Conservation (phyloP, 1,140 invertebrate genomes). For the Halictus rubicundus region DNA sequence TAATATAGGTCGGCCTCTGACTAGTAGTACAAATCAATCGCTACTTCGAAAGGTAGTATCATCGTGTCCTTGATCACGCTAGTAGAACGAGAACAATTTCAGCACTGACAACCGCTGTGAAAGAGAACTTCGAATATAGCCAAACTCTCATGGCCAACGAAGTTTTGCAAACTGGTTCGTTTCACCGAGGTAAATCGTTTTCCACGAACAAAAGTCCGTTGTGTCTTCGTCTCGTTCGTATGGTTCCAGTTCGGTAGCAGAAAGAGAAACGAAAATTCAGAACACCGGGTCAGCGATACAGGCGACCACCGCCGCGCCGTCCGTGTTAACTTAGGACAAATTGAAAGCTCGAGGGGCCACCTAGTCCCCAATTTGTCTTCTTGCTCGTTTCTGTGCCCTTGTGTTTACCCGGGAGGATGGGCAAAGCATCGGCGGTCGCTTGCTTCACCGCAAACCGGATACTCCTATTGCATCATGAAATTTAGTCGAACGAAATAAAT, state of each 20-base stretch:
- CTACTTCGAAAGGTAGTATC: too few species aligned
- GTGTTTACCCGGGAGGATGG: conserved; percentile 24
- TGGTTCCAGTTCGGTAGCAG: neutral
- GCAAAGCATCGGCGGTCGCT: conserved; percentile 8
- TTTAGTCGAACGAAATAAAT: neutral
- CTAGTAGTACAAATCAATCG: too few species aligned
- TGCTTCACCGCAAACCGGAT: conserved; percentile 5
- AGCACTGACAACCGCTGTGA: too few species aligned
- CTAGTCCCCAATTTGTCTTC: conserved; percentile 57
- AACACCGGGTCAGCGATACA: conserved; percentile 23
- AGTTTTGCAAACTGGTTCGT: conserved; percentile 25
- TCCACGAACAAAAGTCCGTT: neutral
- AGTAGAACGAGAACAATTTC: too few species aligned
- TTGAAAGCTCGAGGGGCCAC: conserved; percentile 56
- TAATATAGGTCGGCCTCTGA: too few species aligned
- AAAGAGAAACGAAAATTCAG: conserved; percentile 42
- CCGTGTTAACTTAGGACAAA: conserved; percentile 67
- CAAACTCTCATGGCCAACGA: neutral
- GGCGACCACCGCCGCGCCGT: conserved; percentile 3
- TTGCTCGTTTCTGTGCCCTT: conserved; percentile 21
- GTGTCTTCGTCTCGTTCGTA: neutral
- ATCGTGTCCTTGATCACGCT: too few species aligned
- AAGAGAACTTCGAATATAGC: neutral
- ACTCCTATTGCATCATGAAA: neutral
- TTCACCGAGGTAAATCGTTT: neutral